phyloP scores from a whole-genome alignment of 30 jellyfish, hydroid and myxozoan species.

The Chrysaora quinquecirrha region DNA sequence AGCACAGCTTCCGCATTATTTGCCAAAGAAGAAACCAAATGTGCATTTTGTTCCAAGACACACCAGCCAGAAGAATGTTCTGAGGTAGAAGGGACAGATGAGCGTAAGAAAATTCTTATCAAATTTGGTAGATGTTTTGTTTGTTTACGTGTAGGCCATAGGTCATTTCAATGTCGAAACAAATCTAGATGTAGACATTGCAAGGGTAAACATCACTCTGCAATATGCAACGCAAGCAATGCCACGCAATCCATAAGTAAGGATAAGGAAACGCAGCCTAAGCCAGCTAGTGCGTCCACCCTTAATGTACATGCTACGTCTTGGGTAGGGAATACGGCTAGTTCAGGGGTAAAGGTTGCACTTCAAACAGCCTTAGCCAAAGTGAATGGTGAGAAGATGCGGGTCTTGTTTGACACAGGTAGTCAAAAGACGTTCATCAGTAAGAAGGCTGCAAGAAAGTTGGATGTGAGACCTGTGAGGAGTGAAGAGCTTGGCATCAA shows the following conservation, averaged over 20 bases:
- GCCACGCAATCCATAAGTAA: neutral
- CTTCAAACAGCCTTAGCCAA: no score
- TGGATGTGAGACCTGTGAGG: slow-evolving; percentile 27
- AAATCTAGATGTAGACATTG: neutral
- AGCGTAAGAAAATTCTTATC: no score
- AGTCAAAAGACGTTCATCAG: slow-evolving; percentile 33
- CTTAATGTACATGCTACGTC: slow-evolving; percentile 38
- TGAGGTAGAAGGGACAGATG: neutral
- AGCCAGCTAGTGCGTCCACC: slow-evolving; percentile 48
- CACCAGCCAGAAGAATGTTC: slow-evolving; percentile 21
- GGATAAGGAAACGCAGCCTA: slow-evolving; percentile 20
- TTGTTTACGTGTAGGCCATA: neutral
- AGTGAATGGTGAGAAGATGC: no score
- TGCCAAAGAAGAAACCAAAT: slow-evolving; percentile 14
- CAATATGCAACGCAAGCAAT: neutral
- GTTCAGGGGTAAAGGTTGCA: slow-evolving; percentile 32
- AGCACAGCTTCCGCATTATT: slow-evolving; percentile 8
- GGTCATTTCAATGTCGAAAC: neutral
- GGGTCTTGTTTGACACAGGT: slow-evolving; percentile 50
- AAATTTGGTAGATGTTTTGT: neutral
- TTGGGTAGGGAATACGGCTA: slow-evolving; percentile 48
- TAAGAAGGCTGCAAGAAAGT: slow-evolving; percentile 29
- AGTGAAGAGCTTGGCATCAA: slow-evolving; percentile 43
- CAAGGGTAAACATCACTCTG: slow-evolving; percentile 8
- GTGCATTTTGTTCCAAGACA: slow-evolving; percentile 13